Evolutionary conservation across 2,888 invertebrate species (phyloP), one percentile per base, ranked within the genome.

Genomic region (Cryptophagus acutangulus): DNA sequence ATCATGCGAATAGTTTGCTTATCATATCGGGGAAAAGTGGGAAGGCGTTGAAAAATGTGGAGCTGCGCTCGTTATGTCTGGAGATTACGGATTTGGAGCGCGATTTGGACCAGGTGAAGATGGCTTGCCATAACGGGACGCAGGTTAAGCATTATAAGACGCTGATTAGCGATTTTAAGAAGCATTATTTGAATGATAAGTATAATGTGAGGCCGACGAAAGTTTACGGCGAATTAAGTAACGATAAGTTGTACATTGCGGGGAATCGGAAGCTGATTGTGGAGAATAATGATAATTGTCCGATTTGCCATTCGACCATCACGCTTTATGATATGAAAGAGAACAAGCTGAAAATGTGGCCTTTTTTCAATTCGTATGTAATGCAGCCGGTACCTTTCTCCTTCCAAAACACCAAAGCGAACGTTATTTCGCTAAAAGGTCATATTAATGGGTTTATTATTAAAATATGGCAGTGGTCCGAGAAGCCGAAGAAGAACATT

Each of bases 401-500:
- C 2, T 79, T 82, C 52, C 71, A 74, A 48, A 71, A 74, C 46
- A 58, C 63, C 16, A 38, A 58, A 59, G 40, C 58, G 42, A 57
- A 67, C 51, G 38, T 70, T 38, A 31, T 46, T 16, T 56, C 61
- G 2, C 49, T 67, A 2, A 74, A 75, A 52, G 72, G 74, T 0
- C 74, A 77, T 33, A 76, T 84, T 46, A 74, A 79, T 36, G 87
- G 88, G 0, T 88, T 87, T 67, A 82, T 85, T 12, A 69, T 88
- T 53, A 88, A 88, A 72, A 82, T 87, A 67, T 88, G 88, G 87
- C 82, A 84, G 59, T 88, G 85, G 85, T 76, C 75, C 47, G 74
- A 55, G 12, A 48, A 18, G 39, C 48, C 13, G 15, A 13, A 26
- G 16, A 9, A 41, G 37, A 38, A 56, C 55, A 41, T 34, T 51